Evolutionary conservation across 2,888 invertebrate genomes (phyloP).

Genomic region (Phytoseiulus persimilis): DNA sequence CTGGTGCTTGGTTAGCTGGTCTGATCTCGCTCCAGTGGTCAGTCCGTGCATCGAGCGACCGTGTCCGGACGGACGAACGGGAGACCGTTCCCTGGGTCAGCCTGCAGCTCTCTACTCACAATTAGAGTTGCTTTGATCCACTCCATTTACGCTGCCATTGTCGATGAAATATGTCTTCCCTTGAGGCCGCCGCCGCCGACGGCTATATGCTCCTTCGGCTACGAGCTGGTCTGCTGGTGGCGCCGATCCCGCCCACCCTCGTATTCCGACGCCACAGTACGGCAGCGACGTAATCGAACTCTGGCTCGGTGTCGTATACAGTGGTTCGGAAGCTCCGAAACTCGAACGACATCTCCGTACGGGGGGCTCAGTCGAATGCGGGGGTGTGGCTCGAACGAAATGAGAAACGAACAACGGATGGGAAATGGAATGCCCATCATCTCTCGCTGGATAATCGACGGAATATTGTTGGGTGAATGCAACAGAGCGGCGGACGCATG

Average conservation of each 20-base stretch:
- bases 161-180: constrained; percentile 5
- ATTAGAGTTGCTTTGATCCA: constrained; percentile 38
- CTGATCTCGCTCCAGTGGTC: neutral
- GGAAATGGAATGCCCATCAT: neutral
- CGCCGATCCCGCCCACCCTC: neutral
- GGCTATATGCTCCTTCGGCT: neutral
- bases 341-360: neutral
- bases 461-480: neutral
- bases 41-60: neutral
- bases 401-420: neutral
- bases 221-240: neutral
- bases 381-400: neutral
- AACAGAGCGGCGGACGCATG: neutral
- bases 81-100: neutral
- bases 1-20: neutral
- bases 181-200: neutral
- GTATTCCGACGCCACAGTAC: no score
- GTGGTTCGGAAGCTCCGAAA: neutral
- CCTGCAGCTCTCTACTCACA: neutral
- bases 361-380: neutral
- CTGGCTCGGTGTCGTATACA: neutral
- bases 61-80: neutral
- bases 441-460: neutral
- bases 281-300: neutral
- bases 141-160: constrained; percentile 22